Evolutionary conservation across 1,140 invertebrate species (phyloP).

Genomic region (Pomacea maculata): DNA sequence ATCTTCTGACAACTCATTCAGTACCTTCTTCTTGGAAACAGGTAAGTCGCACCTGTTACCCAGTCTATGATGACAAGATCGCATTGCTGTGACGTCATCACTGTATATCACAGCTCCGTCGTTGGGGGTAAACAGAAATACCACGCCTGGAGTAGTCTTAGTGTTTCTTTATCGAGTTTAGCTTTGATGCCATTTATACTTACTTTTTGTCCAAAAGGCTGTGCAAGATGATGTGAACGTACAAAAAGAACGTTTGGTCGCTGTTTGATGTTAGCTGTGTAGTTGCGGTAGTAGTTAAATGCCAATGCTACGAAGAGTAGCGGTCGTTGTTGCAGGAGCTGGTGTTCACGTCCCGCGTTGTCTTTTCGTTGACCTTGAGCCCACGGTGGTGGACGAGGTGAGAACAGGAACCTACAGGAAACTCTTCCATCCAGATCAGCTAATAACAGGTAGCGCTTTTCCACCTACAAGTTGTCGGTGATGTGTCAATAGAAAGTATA

Average conservation of each 20-base stretch:
- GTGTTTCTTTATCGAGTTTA: not conserved
- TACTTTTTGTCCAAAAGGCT: not conserved
- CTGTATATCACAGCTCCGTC: not conserved
- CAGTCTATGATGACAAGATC: not conserved
- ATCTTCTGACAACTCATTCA: constrained; percentile 81
- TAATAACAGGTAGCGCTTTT: constrained; percentile 75
- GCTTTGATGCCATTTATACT: not conserved
- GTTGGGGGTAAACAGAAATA: not conserved
- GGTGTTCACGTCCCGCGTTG: not conserved
- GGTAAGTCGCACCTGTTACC: constrained; percentile 58
- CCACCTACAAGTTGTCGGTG: too few species aligned
- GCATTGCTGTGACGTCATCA: too few species aligned
- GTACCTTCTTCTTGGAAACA: constrained; percentile 87
- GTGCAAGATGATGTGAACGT: not conserved
- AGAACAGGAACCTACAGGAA: constrained; percentile 72
- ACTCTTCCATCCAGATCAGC: constrained; percentile 71
- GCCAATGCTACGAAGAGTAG: not conserved
- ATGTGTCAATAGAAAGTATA: too few species aligned
- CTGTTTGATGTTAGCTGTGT: not conserved
- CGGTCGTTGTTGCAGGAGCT: not conserved
- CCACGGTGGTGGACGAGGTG: constrained; percentile 82
- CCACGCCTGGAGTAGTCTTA: not conserved
- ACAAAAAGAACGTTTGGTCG: not conserved
- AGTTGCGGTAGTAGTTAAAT: not conserved
- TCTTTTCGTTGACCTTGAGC: constrained; percentile 84